Evolutionary conservation across 2,888 invertebrate species (phyloP).

Genomic region (Lithophane leautieri): DNA sequence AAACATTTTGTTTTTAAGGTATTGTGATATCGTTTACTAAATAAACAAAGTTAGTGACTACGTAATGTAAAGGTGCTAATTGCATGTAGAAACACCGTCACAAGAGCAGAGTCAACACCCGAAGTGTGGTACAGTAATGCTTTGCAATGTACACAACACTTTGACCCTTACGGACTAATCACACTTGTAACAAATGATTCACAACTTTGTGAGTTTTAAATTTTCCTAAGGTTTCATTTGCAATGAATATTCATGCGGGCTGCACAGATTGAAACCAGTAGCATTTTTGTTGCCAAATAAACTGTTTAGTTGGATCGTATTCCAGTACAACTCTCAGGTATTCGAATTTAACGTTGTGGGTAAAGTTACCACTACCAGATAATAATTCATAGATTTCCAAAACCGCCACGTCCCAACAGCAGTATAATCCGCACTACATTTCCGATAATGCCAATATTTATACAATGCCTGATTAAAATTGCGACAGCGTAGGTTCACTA

Average conservation of each 20-base stretch:
- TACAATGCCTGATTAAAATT: conserved; percentile 79
- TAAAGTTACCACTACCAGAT: background rate
- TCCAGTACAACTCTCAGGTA: background rate
- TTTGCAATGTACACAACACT: conserved; percentile 46
- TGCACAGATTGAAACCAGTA: background rate
- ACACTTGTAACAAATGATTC: conserved; percentile 33
- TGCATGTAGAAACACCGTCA: conserved; percentile 66
- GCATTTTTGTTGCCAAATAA: conserved; percentile 13
- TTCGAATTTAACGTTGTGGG: background rate
- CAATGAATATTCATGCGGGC: conserved; percentile 20
- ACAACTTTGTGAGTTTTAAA: conserved; percentile 6
- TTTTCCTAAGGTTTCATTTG: conserved; percentile 7
- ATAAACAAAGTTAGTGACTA: conserved; percentile 55
- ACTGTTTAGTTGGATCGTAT: background rate
- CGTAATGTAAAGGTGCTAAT: conserved; percentile 68
- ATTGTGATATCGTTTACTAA: conserved; percentile 56
- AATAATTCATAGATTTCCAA: conserved; percentile 13
- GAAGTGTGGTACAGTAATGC: conserved; percentile 53
- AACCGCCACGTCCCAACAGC: conserved; percentile 3
- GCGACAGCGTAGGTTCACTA: conserved; percentile 82
- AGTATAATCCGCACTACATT: conserved; percentile 64
- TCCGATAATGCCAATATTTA: conserved; percentile 68
- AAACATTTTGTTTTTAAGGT: conserved; percentile 32
- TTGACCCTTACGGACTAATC: conserved; percentile 28
- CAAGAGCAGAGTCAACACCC: conserved; percentile 65